These are phyloP conservation scores for Deilephila elpenor DNA, from an alignment of 2,888 invertebrate genomes.

Conservation along the genomic window DNA sequence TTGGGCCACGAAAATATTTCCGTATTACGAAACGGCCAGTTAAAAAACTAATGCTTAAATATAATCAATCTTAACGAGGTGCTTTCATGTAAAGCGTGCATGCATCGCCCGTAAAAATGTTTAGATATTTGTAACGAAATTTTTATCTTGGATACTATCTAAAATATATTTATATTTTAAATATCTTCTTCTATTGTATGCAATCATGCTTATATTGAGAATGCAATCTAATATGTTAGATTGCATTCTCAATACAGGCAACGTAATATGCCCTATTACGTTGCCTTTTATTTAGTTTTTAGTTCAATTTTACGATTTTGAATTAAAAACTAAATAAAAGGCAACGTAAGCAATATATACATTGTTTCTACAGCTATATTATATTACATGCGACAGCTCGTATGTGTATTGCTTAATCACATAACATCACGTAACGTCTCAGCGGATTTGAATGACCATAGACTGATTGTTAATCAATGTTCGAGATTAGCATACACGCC, in stretches of 20 bases:
- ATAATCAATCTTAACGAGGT: conserved; percentile 13
- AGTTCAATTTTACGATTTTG: no score
- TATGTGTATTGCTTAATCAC: neutral
- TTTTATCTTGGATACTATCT: no score
- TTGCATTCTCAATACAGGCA: no score
- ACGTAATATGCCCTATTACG: no score
- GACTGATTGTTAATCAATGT: neutral
- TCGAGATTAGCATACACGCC: conserved; percentile 6
- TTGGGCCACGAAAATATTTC: conserved; percentile 22
- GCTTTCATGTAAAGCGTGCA: neutral
- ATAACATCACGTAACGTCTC: neutral
- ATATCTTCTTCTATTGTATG: no score
- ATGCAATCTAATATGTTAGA: no score
- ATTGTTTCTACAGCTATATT: neutral
- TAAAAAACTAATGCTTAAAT: neutral
- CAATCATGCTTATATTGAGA: no score
- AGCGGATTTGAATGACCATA: neutral
- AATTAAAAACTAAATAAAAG: no score
- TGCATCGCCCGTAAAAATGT: conserved; percentile 7
- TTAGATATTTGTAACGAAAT: neutral
- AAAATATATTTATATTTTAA: no score
- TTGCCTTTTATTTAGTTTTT: no score
- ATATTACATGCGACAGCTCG: neutral
- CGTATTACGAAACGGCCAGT: conserved; percentile 18
- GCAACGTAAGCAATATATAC: no score